These are phyloP conservation scores for Sarcophilus harrisii DNA, from an alignment of 2,797 vertebrate species.

Conservation along the genomic window DNA sequence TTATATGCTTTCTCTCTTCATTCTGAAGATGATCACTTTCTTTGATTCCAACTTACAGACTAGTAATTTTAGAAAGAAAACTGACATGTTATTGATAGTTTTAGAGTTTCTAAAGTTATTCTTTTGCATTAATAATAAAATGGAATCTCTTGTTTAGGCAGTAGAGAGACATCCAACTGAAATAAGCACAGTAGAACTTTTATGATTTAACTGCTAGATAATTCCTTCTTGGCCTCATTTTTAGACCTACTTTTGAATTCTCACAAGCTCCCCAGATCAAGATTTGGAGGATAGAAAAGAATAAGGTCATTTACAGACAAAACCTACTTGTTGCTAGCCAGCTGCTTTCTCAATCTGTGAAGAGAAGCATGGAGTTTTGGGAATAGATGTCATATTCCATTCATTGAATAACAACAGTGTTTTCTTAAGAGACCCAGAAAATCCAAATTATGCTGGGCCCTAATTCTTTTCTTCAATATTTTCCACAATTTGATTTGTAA, in stretches of 20 bases:
- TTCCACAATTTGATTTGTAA: conserved; percentile 6
- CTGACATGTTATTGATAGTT: background rate
- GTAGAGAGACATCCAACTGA: conserved; percentile 72
- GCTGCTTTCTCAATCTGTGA: conserved; percentile 75
- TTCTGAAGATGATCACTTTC: conserved; percentile 12
- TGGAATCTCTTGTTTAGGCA: conserved; percentile 43
- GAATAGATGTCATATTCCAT: conserved; percentile 42
- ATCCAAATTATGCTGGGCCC: conserved; percentile 40
- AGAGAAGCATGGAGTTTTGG: conserved; percentile 35
- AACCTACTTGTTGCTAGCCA: conserved; percentile 76
- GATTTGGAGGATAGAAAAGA: conserved; percentile 68
- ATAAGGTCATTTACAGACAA: conserved; percentile 79
- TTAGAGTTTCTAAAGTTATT: conserved; percentile 41
- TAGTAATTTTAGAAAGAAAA: conserved; percentile 32
- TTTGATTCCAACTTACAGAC: conserved; percentile 12
- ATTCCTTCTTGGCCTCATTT: conserved; percentile 68
- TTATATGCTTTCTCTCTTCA: background rate
- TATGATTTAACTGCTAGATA: conserved; percentile 66
- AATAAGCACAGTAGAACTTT: conserved; percentile 76
- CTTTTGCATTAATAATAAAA: conserved; percentile 10
- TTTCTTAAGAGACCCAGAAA: conserved; percentile 70
- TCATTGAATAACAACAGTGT: background rate
- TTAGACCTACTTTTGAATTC: conserved; percentile 25
- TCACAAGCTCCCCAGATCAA: conserved; percentile 73
- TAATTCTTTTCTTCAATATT: conserved; percentile 10